These are phyloP conservation scores for Alexandromys oeconomus DNA, from an alignment of 2,797 vertebrate genomes.

Conservation along the genomic window DNA sequence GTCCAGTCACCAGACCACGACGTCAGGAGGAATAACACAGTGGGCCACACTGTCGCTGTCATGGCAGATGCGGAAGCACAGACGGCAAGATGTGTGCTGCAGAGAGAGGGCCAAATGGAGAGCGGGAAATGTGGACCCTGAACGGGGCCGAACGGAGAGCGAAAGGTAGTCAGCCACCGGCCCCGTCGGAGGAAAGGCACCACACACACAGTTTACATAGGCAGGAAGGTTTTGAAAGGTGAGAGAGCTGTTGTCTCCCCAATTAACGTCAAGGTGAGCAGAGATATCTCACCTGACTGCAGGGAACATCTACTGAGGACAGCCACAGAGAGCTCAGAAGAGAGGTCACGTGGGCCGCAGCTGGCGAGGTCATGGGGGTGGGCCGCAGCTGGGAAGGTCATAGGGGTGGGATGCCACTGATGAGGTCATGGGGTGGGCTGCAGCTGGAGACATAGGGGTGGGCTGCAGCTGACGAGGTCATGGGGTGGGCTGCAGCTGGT, in stretches of 20 bases:
- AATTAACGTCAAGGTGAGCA: not conserved
- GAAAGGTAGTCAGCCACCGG: constrained; percentile 1
- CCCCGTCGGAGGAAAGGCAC: not conserved
- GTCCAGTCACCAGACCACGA: not conserved
- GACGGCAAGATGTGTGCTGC: not conserved
- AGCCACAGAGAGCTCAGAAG: not conserved
- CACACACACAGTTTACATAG: not conserved
- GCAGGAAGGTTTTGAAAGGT: not conserved
- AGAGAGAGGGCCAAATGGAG: constrained; percentile 5
- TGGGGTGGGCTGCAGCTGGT: not conserved
- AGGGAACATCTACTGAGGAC: not conserved
- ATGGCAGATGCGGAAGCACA: not conserved
- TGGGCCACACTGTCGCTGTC: not conserved
- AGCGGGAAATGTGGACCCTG: not conserved
- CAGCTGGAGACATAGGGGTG: not conserved
- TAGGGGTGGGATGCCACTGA: no score
- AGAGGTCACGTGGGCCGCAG: not conserved
- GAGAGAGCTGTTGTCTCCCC: not conserved
- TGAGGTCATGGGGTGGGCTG: no score
- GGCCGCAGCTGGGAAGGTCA: not conserved
- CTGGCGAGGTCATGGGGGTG: no score
- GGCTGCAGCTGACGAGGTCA: not conserved
- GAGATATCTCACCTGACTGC: not conserved
- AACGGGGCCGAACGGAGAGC: not conserved
- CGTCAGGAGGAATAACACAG: not conserved